Evolutionary conservation across 2,797 vertebrate species (phyloP).

Genomic region (Aldrovandia affinis): DNA sequence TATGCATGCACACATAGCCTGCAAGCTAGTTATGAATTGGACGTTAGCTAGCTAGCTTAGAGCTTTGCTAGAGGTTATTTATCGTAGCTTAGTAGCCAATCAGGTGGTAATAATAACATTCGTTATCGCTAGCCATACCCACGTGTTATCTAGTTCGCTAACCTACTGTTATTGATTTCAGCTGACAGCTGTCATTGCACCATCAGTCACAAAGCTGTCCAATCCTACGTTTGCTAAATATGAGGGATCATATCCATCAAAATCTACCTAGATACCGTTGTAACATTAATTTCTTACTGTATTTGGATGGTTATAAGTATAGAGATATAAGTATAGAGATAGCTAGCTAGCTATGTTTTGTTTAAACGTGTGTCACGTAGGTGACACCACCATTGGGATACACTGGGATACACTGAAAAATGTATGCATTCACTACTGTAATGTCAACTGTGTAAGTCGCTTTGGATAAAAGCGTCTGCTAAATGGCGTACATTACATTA

Average conservation of each 20-base stretch:
- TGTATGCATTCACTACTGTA: too few relatives aligned
- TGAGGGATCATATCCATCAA: not conserved
- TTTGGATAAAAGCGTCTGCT: too few relatives aligned
- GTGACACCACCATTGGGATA: not conserved
- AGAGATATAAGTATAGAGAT: not conserved
- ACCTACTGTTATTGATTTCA: not conserved
- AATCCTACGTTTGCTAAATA: not conserved
- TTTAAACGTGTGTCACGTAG: not conserved
- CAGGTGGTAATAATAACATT: not conserved
- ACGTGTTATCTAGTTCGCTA: not conserved
- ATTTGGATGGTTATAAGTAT: not conserved
- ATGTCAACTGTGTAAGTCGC: too few relatives aligned
- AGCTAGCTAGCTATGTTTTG: not conserved
- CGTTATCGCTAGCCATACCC: not conserved
- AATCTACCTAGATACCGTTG: not conserved
- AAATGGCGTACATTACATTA: too few relatives aligned
- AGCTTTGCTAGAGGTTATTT: not conserved
- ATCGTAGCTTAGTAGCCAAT: not conserved
- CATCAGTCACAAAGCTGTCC: not conserved
- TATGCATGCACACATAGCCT: not conserved
- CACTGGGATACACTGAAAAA: too few relatives aligned
- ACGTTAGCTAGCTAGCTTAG: not conserved
- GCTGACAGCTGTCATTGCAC: conserved; percentile 16
- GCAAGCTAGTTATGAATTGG: not conserved
- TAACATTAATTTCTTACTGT: not conserved